Percentiles rank a stretch among this genome's conserved stretches.
Conservation (phyloP, 2,888 invertebrate genomes). For the Argyresthia goedartella region DNA sequence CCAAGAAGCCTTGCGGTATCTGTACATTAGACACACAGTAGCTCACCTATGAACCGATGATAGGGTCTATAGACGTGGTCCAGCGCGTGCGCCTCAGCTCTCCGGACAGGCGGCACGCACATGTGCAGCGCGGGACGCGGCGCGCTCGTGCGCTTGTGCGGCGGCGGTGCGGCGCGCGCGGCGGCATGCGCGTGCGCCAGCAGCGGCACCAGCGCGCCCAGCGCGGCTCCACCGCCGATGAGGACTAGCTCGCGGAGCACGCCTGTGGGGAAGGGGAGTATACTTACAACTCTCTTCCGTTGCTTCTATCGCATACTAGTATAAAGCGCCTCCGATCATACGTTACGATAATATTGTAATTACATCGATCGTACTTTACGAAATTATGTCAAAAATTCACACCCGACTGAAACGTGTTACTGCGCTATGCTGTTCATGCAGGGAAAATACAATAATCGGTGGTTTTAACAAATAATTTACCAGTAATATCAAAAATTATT, state of each 20-base stretch:
- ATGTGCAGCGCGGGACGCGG: slow-evolving; percentile 86
- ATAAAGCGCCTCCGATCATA: no score
- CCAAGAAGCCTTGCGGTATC: no score
- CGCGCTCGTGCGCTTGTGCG: slow-evolving; percentile 72
- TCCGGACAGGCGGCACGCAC: slow-evolving; percentile 77
- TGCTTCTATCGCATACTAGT: no score
- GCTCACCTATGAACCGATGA: slow-evolving; percentile 89
- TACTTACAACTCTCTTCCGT: no score
- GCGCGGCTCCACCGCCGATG: slow-evolving; percentile 82
- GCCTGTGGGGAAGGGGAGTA: slow-evolving; percentile 23
- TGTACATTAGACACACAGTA: slow-evolving; percentile 19
- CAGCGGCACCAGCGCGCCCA: slow-evolving; percentile 86
- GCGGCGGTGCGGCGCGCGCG: slow-evolving; percentile 21
- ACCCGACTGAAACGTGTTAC: no score
- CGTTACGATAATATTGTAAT: no score
- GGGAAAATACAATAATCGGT: no score
- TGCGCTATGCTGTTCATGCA: no score
- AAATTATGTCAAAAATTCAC: no score
- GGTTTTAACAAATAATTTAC: no score
- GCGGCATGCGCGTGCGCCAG: slow-evolving; percentile 84
- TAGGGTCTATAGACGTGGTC: slow-evolving; percentile 89
- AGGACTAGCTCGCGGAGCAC: slow-evolving; percentile 84
- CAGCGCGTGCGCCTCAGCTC: slow-evolving; percentile 86
- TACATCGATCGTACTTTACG: no score
- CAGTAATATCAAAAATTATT: no score